Evolutionary conservation across 2,113 vertebrate species (phyloP), one percentile per base, ranked within the genome.

Genomic region (Clarias batrachus): DNA sequence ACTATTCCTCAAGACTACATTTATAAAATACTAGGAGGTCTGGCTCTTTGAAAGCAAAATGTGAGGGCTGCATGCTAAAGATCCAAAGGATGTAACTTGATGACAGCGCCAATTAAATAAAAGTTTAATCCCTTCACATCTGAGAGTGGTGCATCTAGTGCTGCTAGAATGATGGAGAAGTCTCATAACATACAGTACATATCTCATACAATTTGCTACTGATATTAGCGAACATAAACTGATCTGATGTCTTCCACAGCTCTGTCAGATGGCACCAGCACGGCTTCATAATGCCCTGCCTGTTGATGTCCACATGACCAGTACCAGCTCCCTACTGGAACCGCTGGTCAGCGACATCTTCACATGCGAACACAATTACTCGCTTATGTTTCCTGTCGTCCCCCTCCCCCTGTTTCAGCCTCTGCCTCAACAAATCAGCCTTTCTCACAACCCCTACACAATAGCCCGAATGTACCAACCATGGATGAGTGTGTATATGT

Each of bases 281-380:
- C 85, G 88, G 91, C 92, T 90, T 91, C 92, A 94, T 94, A 92
- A 90, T 86, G 88, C 91, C 92, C 92, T 91, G 87, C 92, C 90
- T 93, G 90, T 92, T 92, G 93, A 93, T 92, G 92, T 91, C 63
- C 90, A 90, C 86, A 89, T 86, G 71, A 87, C 91, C 87, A 89
- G 92, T 92, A 94, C 90, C 90, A 90, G 86, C 89, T 92, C 89
- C 89, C 89, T 86, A 91, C 89, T 93, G 93, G 93, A 92, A 89
- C 89, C 70, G 79, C 91, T 93, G 93, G 92, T 87, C 92, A 93
- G 87, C 83, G 76, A 92, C 91, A 94, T 92, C 93, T 83, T 91
- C 85, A 88, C 92, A 91, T 93, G 84, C 65, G 88, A 70, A 89
- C 92, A 94, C 91, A 93, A 92, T 92, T 89, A 89, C 87, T 88